A percentile compares a stretch with the other conserved stretches of the same genome.
phyloP scores from a whole-genome alignment of 2,888 invertebrate species.

The Ganaspis brasiliensis region DNA sequence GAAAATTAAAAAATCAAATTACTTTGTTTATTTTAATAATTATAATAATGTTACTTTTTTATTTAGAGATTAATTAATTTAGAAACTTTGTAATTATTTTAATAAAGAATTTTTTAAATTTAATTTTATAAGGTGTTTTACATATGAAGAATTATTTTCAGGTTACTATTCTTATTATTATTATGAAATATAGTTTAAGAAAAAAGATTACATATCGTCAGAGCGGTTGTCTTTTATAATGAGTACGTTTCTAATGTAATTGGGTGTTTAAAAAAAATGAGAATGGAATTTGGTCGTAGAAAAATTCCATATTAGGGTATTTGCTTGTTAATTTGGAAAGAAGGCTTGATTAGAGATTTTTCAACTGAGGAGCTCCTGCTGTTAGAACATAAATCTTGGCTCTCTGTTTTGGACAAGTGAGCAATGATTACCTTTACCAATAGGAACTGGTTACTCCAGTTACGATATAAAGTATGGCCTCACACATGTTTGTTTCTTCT shows the following conservation, averaged over 20 bases:
- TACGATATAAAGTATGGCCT: constrained; percentile 32
- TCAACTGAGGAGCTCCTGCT: constrained; percentile 18
- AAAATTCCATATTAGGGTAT: neutral
- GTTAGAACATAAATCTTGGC: constrained; percentile 31
- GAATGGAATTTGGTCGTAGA: constrained; percentile 7
- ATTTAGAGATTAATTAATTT: too few relatives aligned
- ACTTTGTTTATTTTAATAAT: too few relatives aligned
- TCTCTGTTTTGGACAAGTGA: constrained; percentile 27
- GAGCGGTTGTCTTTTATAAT: neutral
- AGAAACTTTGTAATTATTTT: too few relatives aligned
- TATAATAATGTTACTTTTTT: too few relatives aligned
- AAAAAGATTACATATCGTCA: too few relatives aligned
- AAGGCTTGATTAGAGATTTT: constrained; percentile 24
- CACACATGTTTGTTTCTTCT: constrained; percentile 33
- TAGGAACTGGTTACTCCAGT: constrained; percentile 40
- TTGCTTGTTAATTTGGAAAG: constrained; percentile 11
- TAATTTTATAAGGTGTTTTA: too few relatives aligned
- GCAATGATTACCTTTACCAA: constrained; percentile 26
- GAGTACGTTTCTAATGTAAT: neutral
- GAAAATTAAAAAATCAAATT: too few relatives aligned
- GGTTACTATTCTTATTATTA: too few relatives aligned
- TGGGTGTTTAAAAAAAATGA: neutral
- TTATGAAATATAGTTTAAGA: too few relatives aligned
- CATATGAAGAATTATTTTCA: too few relatives aligned
- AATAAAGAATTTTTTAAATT: too few relatives aligned